Evolutionary conservation across 2,113 vertebrate genomes (phyloP).

Genomic region (Anarhynchus alexandrinus): DNA sequence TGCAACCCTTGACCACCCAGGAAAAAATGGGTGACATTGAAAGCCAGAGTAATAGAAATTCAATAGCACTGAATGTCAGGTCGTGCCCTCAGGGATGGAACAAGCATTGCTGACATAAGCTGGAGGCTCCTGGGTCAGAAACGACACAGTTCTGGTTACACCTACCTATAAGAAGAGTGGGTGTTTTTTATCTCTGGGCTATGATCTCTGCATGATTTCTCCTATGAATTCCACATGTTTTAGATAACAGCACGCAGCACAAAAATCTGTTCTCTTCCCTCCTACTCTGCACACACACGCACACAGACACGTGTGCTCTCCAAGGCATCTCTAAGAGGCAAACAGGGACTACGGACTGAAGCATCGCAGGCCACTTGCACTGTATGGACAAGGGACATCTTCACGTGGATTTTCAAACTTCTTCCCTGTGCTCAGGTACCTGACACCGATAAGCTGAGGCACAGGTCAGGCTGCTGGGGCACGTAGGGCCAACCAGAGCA

Average conservation of each 20-base stretch:
- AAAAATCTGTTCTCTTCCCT: background rate
- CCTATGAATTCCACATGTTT: background rate
- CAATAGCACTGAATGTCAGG: background rate
- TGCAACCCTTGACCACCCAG: accelerated
- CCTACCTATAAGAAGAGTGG: background rate
- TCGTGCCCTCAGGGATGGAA: background rate
- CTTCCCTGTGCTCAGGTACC: background rate
- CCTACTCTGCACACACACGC: background rate
- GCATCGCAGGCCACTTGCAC: background rate
- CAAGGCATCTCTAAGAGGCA: background rate
- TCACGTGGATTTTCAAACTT: background rate
- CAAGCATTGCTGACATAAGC: background rate
- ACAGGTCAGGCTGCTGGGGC: background rate
- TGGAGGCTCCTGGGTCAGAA: background rate
- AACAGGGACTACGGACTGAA: background rate
- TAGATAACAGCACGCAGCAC: background rate
- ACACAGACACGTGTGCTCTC: no score
- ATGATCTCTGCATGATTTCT: background rate
- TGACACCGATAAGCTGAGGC: background rate
- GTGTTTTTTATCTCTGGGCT: background rate
- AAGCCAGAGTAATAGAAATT: background rate
- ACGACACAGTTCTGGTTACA: background rate
- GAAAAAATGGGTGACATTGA: background rate
- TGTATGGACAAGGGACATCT: background rate
- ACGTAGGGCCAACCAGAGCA: accelerated